Percentiles rank a stretch among this genome's conserved stretches.
Evolutionary conservation across 2,888 invertebrate species (phyloP).

Genomic region (Drosophila eohydei): DNA sequence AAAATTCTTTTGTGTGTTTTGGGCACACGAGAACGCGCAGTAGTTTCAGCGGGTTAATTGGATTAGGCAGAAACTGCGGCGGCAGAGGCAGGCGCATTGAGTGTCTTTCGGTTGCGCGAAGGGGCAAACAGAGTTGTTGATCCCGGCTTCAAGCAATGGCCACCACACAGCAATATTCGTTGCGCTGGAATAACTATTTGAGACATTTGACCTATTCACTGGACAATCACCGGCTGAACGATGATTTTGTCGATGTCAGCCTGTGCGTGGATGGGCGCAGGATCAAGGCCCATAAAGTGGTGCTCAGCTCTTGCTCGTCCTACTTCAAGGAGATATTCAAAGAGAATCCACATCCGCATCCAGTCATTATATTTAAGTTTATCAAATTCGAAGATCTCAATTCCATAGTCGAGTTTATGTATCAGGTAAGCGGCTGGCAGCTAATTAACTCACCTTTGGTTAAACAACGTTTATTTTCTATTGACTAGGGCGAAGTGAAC

Average conservation of each 20-base stretch:
- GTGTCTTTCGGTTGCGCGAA: neutral
- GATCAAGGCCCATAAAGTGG: constrained; percentile 93
- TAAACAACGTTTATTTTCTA: neutral
- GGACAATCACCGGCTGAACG: constrained; percentile 89
- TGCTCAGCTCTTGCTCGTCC: constrained; percentile 93
- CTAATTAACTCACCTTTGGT: neutral
- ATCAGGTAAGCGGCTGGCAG: constrained; percentile 84
- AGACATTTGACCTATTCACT: constrained; percentile 92
- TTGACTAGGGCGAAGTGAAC: constrained; percentile 89
- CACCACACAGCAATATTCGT: constrained; percentile 91
- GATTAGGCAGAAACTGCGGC: constrained; percentile 1
- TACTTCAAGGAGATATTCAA: constrained; percentile 91
- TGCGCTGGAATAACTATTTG: constrained; percentile 95
- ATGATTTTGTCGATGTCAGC: constrained; percentile 93
- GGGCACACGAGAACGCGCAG: constrained; percentile 3
- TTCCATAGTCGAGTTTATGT: constrained; percentile 93
- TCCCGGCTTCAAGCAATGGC: constrained; percentile 83
- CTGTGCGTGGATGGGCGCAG: constrained; percentile 93
- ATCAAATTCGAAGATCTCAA: constrained; percentile 91
- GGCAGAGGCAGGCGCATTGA: neutral
- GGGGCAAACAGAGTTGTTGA: neutral
- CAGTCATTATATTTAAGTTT: constrained; percentile 92
- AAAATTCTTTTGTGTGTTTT: neutral
- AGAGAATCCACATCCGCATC: constrained; percentile 92
- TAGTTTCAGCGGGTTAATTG: constrained; percentile 18